These are phyloP conservation scores for Protobothrops flavoviridis DNA, from an alignment of 2,113 vertebrate genomes.

Conservation along the genomic window DNA sequence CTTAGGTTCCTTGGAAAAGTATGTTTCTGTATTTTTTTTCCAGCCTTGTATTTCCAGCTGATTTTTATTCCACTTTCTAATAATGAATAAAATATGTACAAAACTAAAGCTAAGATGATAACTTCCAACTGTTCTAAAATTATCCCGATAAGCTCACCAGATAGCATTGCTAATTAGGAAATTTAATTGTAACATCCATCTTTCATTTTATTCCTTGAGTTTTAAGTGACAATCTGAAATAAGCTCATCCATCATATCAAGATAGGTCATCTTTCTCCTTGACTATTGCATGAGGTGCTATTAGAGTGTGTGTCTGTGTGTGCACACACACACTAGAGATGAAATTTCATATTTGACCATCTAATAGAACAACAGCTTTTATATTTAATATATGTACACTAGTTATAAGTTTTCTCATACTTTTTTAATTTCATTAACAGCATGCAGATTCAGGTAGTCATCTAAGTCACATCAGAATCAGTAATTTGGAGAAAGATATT, in stretches of 20 bases:
- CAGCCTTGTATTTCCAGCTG: background rate
- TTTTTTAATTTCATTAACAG: background rate
- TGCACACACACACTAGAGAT: no score
- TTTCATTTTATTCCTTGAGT: conserved; percentile 52
- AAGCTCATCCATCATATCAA: conserved; percentile 55
- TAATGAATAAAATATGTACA: conserved; percentile 1
- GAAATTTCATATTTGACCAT: background rate
- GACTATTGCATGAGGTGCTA: background rate
- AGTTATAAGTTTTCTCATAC: background rate
- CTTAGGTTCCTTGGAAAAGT: background rate
- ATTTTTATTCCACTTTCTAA: background rate
- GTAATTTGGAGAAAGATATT: background rate
- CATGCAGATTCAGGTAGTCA: background rate
- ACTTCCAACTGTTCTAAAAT: conserved; percentile 19
- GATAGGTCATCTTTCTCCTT: conserved; percentile 22
- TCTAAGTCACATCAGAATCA: background rate
- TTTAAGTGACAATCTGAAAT: conserved; percentile 48
- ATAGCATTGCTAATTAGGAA: conserved; percentile 47
- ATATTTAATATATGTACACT: background rate
- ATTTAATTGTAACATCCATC: conserved; percentile 55
- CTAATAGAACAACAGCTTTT: background rate
- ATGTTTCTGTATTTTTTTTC: background rate
- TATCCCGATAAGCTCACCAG: background rate
- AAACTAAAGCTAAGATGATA: conserved; percentile 13
- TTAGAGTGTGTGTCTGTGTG: background rate